These are phyloP conservation scores for Congeria kusceri DNA, from an alignment of 2,888 invertebrate species.

Conservation along the genomic window DNA sequence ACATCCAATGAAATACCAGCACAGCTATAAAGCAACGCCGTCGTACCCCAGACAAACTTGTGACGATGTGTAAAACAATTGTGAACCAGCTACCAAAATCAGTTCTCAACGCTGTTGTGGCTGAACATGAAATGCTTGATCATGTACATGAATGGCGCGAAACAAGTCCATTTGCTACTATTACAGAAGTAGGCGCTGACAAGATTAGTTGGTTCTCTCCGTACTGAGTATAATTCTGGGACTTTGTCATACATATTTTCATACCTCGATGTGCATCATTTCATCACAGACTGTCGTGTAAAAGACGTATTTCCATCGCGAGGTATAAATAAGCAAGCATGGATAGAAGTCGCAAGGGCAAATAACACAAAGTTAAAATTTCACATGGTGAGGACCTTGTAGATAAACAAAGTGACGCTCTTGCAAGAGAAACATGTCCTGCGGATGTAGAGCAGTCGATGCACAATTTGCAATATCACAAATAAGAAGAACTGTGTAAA, in stretches of 20 bases:
- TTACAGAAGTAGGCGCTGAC: constrained; percentile 5
- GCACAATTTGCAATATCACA: not conserved
- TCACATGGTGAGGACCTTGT: constrained; percentile 47
- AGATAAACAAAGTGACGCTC: constrained; percentile 45
- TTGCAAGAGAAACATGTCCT: constrained; percentile 22
- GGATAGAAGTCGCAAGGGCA: constrained; percentile 39
- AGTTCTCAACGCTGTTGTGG: constrained; percentile 25
- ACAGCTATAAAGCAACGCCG: not conserved
- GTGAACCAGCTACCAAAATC: constrained; percentile 25
- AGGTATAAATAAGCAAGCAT: constrained; percentile 33
- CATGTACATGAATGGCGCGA: constrained; percentile 17
- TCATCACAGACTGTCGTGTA: constrained; percentile 31
- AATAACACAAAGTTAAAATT: constrained; percentile 27
- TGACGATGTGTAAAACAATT: constrained; percentile 8
- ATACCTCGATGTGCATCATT: constrained; percentile 39
- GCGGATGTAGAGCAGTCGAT: constrained; percentile 16
- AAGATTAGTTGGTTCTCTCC: constrained; percentile 33
- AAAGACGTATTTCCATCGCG: constrained; percentile 32
- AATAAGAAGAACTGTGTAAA: constrained; percentile 34
- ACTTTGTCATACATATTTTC: constrained; percentile 35
- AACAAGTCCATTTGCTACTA: constrained; percentile 16
- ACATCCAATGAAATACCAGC: too few relatives aligned
- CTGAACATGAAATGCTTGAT: constrained; percentile 30
- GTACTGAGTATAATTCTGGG: constrained; percentile 33
- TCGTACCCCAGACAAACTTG: constrained; percentile 18